Base-by-base conservation (phyloP, 1,140 invertebrate species). In the Orchestia grillus region DNA sequence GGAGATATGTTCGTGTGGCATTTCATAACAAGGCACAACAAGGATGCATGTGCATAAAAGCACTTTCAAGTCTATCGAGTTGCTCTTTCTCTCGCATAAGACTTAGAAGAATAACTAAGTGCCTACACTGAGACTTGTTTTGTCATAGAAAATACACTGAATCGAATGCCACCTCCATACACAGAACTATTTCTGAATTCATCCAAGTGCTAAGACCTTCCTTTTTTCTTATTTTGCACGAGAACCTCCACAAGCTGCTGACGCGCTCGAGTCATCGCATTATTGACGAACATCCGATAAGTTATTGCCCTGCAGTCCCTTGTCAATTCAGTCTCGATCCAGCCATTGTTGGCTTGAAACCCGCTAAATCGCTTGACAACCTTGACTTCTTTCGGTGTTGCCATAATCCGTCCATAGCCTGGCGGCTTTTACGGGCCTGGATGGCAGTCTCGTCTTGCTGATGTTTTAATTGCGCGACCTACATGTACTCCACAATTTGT, bases 211-310 rank as follows among this genome's bases (percentile, higher is more conserved):
- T 36, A 77, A 77, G 11, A 77, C 62, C 62, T 36, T 77, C 62
- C 62, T 77, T 77, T 77, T 77, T 15, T 77, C 62, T 77, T 77
- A 36, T 77, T 77, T 77, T 77, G 62, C 11, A 28, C 28, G 15
- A 3, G 62, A 15, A 28, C 62, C 62, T 77, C 1, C 62, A 8
- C 28, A 8, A 77, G 28, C 62, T 36, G 62, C 28, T 77, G 62
- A 77, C 62, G 62, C 36, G 11, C 28, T 36, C 62, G 28, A 77
- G 62, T 77, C 62, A 77, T 77, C 11, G 11, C 36, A 77, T 77
- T 77, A 77, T 77, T 77, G 62, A 77, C 62, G 62, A 77, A 77
- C 62, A 77, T 77, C 62, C 62, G 62, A 77, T 77, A 77, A 77
- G 62, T 77, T 77, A 77, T 77, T 77, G 62, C 62, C 62, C 28